Conservation (phyloP, 2,113 vertebrate species). For the Leucosticte australis region DNA sequence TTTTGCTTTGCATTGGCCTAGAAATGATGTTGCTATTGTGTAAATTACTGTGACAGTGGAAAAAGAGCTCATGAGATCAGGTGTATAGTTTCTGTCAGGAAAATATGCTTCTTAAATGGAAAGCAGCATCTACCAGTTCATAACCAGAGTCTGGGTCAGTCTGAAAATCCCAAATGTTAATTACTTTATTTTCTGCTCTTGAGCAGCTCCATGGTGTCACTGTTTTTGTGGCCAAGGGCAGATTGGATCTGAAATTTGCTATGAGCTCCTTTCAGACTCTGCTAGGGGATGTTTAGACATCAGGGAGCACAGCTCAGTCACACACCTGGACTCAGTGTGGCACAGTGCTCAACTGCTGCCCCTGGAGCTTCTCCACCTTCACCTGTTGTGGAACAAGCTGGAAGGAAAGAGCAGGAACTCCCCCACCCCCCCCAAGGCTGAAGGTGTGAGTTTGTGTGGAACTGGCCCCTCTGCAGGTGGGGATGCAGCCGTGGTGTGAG, state of each 20-base stretch:
- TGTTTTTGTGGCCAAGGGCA: not conserved
- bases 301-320: not conserved
- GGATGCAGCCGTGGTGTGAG: rapidly evolving
- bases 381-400: not conserved
- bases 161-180: not conserved
- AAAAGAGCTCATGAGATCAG: conserved; percentile 19
- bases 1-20: conserved; percentile 23
- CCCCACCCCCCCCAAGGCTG: not conserved
- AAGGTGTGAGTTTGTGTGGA: not conserved
- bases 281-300: not conserved
- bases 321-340: not conserved
- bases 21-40: conserved; percentile 34
- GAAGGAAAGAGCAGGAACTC: not conserved
- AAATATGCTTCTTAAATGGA: conserved; percentile 25
- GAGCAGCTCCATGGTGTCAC: not conserved
- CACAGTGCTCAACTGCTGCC: not conserved
- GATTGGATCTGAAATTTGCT: not conserved
- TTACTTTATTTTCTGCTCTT: not conserved
- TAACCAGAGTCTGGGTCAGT: not conserved
- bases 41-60: not conserved
- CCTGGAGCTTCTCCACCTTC: not conserved
- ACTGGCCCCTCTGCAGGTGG: not conserved
- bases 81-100: not conserved
- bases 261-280: not conserved
- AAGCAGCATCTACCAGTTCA: not conserved